Conservation (phyloP, 2,888 invertebrate genomes). For the Microchrysa polita region DNA sequence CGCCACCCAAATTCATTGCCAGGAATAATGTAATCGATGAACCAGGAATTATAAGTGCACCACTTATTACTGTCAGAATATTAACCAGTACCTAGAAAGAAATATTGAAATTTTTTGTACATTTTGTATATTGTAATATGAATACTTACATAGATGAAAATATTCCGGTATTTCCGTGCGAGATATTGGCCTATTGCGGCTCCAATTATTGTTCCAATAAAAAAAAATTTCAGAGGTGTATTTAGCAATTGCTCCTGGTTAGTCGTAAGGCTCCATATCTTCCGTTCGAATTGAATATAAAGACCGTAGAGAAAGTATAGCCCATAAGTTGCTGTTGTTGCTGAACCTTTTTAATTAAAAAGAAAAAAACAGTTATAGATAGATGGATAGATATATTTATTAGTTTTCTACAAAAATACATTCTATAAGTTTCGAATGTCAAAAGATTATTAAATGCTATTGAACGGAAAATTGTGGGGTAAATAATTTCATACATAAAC, state of each 20-base stretch:
- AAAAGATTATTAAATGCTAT: no score
- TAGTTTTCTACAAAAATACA: no score
- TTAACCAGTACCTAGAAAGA: neutral
- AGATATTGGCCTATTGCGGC: neutral
- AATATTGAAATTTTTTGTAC: no score
- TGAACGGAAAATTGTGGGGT: no score
- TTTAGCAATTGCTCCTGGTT: neutral
- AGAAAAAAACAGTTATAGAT: no score
- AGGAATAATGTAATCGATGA: neutral
- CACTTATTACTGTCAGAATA: neutral
- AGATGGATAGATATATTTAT: no score
- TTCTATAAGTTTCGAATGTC: no score
- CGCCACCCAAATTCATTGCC: neutral
- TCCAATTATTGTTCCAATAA: slow-evolving; percentile 11
- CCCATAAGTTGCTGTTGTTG: neutral
- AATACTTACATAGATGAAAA: slow-evolving; percentile 22
- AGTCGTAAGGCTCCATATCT: neutral
- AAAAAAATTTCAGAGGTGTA: neutral
- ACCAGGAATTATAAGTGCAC: slow-evolving; percentile 14
- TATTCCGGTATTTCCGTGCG: slow-evolving; percentile 12
- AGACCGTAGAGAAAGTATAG: slow-evolving; percentile 14
- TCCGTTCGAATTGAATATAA: neutral
- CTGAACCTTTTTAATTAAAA: neutral
- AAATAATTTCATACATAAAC: no score
- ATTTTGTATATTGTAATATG: no score